These are phyloP conservation scores for Muntiacus muntjak DNA, from an alignment of 2,113 vertebrate genomes.

Conservation along the genomic window DNA sequence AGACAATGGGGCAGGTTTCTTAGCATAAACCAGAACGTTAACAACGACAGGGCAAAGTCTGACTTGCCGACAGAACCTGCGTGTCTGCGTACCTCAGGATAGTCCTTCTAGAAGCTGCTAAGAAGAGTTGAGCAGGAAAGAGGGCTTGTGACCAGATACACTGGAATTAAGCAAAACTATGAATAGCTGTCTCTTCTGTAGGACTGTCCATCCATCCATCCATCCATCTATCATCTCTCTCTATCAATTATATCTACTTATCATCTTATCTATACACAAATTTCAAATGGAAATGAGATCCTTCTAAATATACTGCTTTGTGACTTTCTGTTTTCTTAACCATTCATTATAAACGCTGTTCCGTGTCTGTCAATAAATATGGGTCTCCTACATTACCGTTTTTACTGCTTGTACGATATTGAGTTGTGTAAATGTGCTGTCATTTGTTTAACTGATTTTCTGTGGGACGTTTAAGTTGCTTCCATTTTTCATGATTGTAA, in stretches of 20 bases:
- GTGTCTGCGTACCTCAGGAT: background rate
- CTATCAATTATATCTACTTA: background rate
- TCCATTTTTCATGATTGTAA: background rate
- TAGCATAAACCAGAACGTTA: background rate
- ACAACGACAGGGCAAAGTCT: no score
- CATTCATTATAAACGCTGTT: background rate
- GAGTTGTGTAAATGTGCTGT: accelerated
- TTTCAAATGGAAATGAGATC: background rate
- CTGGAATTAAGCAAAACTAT: background rate
- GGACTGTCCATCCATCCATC: background rate
- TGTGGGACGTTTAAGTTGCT: background rate
- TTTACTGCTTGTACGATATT: accelerated
- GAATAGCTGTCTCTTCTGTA: background rate
- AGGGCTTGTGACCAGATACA: background rate
- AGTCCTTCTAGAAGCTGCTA: background rate
- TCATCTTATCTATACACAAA: background rate
- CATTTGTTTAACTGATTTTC: background rate
- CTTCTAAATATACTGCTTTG: background rate
- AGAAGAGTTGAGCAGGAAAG: background rate
- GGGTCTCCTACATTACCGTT: accelerated
- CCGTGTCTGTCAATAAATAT: no score
- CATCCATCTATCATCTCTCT: background rate
- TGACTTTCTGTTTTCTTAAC: background rate
- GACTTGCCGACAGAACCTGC: background rate
- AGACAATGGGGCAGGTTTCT: background rate